Conservation (phyloP, 2,888 invertebrate genomes). For the Coenonympha arcania region DNA sequence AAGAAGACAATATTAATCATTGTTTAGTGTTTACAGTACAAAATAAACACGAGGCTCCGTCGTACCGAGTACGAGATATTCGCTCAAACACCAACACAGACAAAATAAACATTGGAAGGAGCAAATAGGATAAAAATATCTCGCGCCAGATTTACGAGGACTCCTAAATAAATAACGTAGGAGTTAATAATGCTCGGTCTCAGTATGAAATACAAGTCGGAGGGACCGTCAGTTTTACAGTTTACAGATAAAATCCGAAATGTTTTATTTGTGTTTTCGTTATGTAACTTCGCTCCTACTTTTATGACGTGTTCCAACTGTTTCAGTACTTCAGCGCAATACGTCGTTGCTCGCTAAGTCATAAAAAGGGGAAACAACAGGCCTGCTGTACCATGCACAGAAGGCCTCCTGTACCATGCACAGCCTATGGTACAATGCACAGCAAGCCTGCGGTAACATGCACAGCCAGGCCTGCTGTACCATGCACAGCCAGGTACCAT, state of each 20-base stretch:
- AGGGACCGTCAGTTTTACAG: neutral
- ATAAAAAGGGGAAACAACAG: too few species aligned
- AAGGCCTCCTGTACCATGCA: too few species aligned
- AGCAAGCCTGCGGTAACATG: too few species aligned
- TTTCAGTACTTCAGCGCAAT: too few species aligned
- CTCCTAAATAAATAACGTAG: constrained; percentile 29
- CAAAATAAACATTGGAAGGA: constrained; percentile 27
- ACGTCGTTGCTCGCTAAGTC: too few species aligned
- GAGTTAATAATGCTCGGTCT: constrained; percentile 10
- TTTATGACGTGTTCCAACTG: too few species aligned
- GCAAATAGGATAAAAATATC: constrained; percentile 30
- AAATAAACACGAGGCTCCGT: neutral
- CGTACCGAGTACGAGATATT: neutral
- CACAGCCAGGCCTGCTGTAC: too few species aligned
- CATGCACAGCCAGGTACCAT: too few species aligned
- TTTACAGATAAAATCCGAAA: neutral
- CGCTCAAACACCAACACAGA: constrained; percentile 5
- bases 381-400: too few species aligned
- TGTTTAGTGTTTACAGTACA: neutral
- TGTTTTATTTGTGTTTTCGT: neutral
- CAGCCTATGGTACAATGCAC: too few species aligned
- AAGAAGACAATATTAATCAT: neutral
- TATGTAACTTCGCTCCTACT: too few species aligned
- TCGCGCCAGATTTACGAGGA: constrained; percentile 25
- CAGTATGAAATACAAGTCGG: neutral